These are phyloP conservation scores for Wasmannia auropunctata DNA, from an alignment of 1,140 invertebrate species.

Conservation along the genomic window DNA sequence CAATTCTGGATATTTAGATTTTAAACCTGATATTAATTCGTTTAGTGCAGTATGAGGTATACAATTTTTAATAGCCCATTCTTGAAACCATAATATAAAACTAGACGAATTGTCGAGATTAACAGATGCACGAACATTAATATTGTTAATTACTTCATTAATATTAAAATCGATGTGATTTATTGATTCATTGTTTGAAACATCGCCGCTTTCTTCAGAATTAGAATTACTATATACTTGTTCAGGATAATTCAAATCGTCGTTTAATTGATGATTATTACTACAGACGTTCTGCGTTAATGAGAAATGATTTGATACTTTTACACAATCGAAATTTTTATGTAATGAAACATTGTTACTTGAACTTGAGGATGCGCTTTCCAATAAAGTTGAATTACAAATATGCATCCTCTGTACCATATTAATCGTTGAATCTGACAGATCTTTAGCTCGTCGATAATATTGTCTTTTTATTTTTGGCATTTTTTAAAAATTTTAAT, in stretches of 20 bases:
- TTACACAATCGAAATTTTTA: not conserved
- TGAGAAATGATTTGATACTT: not conserved
- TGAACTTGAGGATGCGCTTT: not conserved
- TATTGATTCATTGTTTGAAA: not conserved
- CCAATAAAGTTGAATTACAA: not conserved
- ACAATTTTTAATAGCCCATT: not conserved
- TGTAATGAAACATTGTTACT: not conserved
- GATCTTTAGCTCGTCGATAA: not conserved
- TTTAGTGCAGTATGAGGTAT: conserved; percentile 1
- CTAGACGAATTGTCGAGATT: not conserved
- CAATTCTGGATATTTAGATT: not conserved
- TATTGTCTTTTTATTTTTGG: not conserved
- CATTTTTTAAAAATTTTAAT: not conserved
- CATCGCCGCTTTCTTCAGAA: not conserved
- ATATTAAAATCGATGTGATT: not conserved
- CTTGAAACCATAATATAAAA: not conserved
- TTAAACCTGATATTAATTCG: not conserved
- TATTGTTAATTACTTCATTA: not conserved
- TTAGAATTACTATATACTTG: not conserved
- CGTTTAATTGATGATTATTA: not conserved
- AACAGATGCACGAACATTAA: not conserved
- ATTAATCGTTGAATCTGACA: not conserved
- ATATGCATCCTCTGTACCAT: not conserved
- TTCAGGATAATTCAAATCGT: not conserved
- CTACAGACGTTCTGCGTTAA: not conserved